Conservation (phyloP, 1,140 invertebrate genomes). For the Plectus sambesii region DNA sequence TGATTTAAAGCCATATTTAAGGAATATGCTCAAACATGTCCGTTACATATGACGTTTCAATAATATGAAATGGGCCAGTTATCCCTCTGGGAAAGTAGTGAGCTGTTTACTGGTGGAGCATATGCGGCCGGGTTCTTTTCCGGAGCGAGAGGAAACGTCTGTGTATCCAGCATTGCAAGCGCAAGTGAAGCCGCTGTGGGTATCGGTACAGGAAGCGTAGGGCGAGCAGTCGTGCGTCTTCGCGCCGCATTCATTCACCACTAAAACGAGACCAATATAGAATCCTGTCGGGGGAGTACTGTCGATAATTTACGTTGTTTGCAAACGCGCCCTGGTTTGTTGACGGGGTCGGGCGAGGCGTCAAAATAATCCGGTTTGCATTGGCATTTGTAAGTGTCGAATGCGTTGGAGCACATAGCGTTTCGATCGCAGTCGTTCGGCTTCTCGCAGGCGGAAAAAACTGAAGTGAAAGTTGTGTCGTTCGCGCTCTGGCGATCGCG, state of each 20-base stretch:
- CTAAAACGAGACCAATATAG: too few relatives aligned
- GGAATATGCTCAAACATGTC: too few relatives aligned
- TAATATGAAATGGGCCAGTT: too few relatives aligned
- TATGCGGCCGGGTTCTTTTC: constrained; percentile 36
- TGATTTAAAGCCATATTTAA: too few relatives aligned
- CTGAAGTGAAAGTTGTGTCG: constrained; percentile 12
- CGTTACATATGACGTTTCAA: too few relatives aligned
- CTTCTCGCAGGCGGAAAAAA: constrained; percentile 34
- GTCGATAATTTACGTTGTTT: too few relatives aligned
- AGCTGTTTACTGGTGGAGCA: constrained; percentile 40
- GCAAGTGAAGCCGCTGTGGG: constrained; percentile 45
- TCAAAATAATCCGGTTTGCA: neutral
- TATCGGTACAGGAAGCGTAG: constrained; percentile 46
- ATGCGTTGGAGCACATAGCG: neutral
- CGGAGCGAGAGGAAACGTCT: constrained; percentile 41
- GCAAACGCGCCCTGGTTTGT: too few relatives aligned
- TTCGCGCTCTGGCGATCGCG: too few relatives aligned
- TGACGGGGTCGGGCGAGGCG: neutral
- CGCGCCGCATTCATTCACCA: constrained; percentile 44
- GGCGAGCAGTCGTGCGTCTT: constrained; percentile 39
- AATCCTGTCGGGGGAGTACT: too few relatives aligned
- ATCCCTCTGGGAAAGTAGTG: too few relatives aligned
- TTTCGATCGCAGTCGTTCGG: constrained; percentile 1
- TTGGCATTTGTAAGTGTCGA: neutral
- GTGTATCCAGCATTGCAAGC: constrained; percentile 45